Evolutionary conservation across 2,113 vertebrate genomes (phyloP), one percentile per base, ranked within the genome.

Genomic region (Eulemur rufifrons): DNA sequence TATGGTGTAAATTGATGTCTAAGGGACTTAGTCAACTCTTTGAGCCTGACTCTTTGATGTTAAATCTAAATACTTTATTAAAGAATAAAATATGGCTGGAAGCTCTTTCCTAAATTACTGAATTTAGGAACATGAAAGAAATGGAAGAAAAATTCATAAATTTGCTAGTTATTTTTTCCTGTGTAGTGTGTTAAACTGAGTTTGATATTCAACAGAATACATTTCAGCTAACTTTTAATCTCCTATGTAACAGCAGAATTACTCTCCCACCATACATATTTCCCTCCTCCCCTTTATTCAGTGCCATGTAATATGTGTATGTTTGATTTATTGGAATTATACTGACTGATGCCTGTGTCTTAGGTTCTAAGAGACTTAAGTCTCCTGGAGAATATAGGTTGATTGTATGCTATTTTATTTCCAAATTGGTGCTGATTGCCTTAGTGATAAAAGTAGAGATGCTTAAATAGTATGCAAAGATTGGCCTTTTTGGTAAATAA

Each of bases 31-130:
- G 3, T 89, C 64, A 83, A 74, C 29, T 81, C n/a, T 74, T 34
- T 69, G 21, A 95, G 13, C 23, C 21, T 45, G 18, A 10, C 64
- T 91, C 52, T 39, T 95, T 91, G 18, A 34, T 64, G 13, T 95
- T 66, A 95, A 95, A 95, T 74, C 59, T 81, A 64, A 91, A 77
- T 86, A 59, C 32, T 78, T 89, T 89, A 76, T 86, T 89, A 82
- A 93, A 93, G 23, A 81, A 82, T 34, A 39, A 91, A 94, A 50
- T 81, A 6, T n/a, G 20, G 34, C 86, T 68, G 39, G 20, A 90
- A 88, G 8, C 21, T 73, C 11, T 12, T 91, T 42, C n/a, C 66
- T 86, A 89, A 78, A 73, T 89, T 56, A 92, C 17, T 95, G 34
- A 50, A 21, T 39, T 88, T 95, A 9, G 42, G 13, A 73, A 47